A percentile compares a stretch with the other conserved stretches of the same genome.
Evolutionary conservation across 1,140 invertebrate genomes (phyloP).

Genomic region (Tetragonula clypearis): DNA sequence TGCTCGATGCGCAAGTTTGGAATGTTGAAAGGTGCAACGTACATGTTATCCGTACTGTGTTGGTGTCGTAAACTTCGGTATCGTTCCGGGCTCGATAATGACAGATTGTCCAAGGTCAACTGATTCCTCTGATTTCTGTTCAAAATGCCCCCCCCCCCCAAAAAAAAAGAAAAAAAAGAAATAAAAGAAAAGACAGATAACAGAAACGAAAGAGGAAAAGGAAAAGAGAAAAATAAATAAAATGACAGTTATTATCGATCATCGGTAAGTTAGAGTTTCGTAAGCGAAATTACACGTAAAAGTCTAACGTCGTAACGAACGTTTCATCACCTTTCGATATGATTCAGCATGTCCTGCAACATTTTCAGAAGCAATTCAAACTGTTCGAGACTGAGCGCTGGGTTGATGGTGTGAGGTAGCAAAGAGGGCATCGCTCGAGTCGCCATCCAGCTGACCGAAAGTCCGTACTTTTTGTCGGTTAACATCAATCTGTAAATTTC

Average conservation of each 20-base stretch:
- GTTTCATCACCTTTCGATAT: constrained; percentile 88
- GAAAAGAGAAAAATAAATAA: background rate
- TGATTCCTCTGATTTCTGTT: constrained; percentile 90
- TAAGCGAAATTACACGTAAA: background rate
- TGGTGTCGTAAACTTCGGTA: constrained; percentile 90
- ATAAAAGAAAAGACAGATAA: background rate
- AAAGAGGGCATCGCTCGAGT: constrained; percentile 96
- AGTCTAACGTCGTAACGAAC: background rate
- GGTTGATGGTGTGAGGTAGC: constrained; percentile 96
- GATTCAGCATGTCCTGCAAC: constrained; percentile 96
- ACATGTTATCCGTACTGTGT: constrained; percentile 93
- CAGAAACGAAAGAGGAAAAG: background rate
- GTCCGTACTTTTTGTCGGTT: constrained; percentile 94
- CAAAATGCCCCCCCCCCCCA: background rate
- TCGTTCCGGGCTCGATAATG: constrained; percentile 89
- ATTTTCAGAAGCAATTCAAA: constrained; percentile 93
- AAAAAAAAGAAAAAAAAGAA: too few species aligned
- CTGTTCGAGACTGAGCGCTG: constrained; percentile 94
- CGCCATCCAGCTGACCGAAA: constrained; percentile 95
- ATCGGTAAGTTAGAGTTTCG: background rate
- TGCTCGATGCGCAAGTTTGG: constrained; percentile 92
- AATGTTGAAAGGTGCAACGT: constrained; percentile 91
- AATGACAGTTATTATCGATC: background rate
- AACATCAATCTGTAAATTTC: constrained; percentile 97
- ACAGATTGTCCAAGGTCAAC: constrained; percentile 90